A percentile compares a stretch with the other conserved stretches of the same genome.
Conservation (phyloP, 64 coral and sea anemone genomes). For the Actinia equina region DNA sequence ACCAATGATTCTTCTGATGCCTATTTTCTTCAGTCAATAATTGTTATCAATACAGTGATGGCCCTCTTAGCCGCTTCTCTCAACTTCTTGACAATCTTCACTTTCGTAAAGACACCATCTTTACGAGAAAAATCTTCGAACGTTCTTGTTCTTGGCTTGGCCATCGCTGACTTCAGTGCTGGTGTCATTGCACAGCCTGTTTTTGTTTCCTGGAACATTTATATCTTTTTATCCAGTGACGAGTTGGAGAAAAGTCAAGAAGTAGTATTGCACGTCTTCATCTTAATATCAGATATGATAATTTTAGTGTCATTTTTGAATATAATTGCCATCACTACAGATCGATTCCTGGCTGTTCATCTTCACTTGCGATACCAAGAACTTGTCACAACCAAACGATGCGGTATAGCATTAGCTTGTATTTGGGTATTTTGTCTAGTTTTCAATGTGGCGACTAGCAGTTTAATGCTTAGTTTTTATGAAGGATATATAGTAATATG, state of each 20-base stretch:
- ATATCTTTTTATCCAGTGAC: background rate
- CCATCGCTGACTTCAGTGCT: conserved; percentile 2
- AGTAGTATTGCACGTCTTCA: background rate
- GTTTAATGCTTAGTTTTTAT: background rate
- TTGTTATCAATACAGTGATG: background rate
- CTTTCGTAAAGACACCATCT: background rate
- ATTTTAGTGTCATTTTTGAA: background rate
- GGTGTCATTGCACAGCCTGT: background rate
- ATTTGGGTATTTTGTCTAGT: background rate
- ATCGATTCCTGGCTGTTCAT: conserved; percentile 20
- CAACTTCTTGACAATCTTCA: conserved; percentile 2
- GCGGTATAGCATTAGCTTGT: background rate
- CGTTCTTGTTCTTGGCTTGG: conserved; percentile 6
- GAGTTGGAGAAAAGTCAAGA: background rate
- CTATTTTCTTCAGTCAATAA: background rate
- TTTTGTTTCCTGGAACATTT: background rate
- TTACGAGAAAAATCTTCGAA: background rate
- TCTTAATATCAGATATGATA: background rate
- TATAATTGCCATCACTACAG: conserved; percentile 9
- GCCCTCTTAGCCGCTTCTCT: background rate
- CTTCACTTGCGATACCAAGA: conserved; percentile 9
- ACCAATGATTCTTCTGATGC: background rate
- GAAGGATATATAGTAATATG: background rate
- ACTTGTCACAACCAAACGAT: conserved; percentile 9
- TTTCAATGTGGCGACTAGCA: background rate